phyloP scores from a whole-genome alignment of 1,140 invertebrate genomes.

The Cherax destructor region DNA sequence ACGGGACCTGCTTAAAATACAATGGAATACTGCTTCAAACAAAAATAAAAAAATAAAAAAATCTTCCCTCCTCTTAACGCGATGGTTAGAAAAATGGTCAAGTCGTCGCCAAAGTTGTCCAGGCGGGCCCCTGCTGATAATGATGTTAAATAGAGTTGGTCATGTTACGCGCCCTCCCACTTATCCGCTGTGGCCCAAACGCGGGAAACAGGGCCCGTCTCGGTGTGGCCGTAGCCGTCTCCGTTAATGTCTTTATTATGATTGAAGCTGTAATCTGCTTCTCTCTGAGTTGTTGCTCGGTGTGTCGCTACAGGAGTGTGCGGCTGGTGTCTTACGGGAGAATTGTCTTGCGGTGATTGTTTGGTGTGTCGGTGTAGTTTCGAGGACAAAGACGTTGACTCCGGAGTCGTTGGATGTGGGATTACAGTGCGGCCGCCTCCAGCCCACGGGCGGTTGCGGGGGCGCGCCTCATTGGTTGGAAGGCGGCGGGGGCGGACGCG shows the following conservation, averaged over 20 bases:
- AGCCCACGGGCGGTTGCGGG: slow-evolving; percentile 50
- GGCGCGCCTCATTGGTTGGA: slow-evolving; percentile 55
- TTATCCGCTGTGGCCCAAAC: slow-evolving; percentile 61
- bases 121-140: slow-evolving; percentile 59
- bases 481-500: slow-evolving; percentile 64
- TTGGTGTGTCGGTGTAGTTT: not conserved
- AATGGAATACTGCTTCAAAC: too few species aligned
- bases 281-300: not conserved
- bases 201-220: slow-evolving; percentile 39
- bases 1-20: too few species aligned
- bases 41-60: too few species aligned
- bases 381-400: not conserved
- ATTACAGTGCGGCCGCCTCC: slow-evolving; percentile 32
- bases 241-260: too few species aligned
- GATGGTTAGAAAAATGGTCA: slow-evolving; percentile 64
- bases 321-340: not conserved
- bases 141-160: slow-evolving; percentile 68
- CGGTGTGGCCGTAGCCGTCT: slow-evolving; percentile 15
- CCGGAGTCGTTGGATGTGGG: not conserved
- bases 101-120: slow-evolving; percentile 55
- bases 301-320: not conserved
- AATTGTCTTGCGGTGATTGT: not conserved
- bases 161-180: slow-evolving; percentile 62
- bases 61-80: slow-evolving; percentile 39
- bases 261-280: not conserved